Evolutionary conservation across 2,797 vertebrate genomes (phyloP), one percentile per base, ranked within the genome.

Genomic region (Schizothorax lantsangensis): DNA sequence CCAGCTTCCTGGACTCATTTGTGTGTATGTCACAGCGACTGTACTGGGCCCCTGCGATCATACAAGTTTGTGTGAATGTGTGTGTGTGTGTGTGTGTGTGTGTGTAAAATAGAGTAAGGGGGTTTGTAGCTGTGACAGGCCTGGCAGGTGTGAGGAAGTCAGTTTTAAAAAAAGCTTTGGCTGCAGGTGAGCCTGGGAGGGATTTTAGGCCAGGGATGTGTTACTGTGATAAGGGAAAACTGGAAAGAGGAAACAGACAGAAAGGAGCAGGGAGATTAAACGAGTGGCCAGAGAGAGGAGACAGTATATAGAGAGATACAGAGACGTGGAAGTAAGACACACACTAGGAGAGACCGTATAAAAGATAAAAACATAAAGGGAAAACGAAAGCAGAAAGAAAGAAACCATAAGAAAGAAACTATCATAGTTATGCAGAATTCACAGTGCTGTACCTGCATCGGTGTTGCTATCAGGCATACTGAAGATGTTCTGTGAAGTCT

Each of bases 131-230:
- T 14, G 64, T 92, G 90, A 91, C 91, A 92, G 84, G 82, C 89
- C 89, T 91, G 86, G 87, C 83, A 81, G 80, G 89, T 90, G 86
- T 92, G 89, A 86, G 90, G 68, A 88, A 88, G 89, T 92, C 69
- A 86, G 93, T 83, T 93, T 91, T 89, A 92, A 93, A 93, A 92
- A 93, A 94, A 91, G 91, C 90, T 80, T 57, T 90, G 91, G 89
- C 92, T 89, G 66, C 88, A 92, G 92, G 91, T 90, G 85, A 68
- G 85, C 84, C 87, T 90, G 84, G 88, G 90, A 90, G 85, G 90
- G 88, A 88, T 94, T 92, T 92, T 89, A 91, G 91, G 68, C 78
- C 91, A 49, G 47, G 86, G 84, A 84, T 87, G 91, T 91, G 90
- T 69, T 84, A 78, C 89, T 92, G 92, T 92, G 92, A 95, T 90